These are phyloP conservation scores for Coenonympha arcania DNA, from an alignment of 2,888 invertebrate genomes.

Conservation along the genomic window DNA sequence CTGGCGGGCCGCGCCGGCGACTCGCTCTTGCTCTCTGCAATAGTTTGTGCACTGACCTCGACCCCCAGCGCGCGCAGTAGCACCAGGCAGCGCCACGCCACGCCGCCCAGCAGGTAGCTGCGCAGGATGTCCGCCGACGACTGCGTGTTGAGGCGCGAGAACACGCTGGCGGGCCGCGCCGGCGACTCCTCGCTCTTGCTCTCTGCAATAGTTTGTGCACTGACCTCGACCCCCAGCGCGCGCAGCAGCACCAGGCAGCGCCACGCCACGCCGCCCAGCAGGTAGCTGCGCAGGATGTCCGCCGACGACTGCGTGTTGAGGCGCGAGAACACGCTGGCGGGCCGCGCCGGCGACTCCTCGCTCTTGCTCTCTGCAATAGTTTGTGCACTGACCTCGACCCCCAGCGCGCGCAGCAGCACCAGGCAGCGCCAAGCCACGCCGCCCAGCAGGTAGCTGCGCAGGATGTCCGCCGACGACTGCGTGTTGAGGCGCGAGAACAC, in stretches of 20 bases:
- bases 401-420: constrained; percentile 72
- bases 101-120: constrained; percentile 72
- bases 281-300: constrained; percentile 67
- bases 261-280: constrained; percentile 77
- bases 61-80: constrained; percentile 74
- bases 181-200: constrained; percentile 31
- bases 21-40: not conserved
- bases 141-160: constrained; percentile 49
- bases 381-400: constrained; percentile 66
- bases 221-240: constrained; percentile 72
- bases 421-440: constrained; percentile 78
- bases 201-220: not conserved
- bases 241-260: constrained; percentile 73
- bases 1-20: constrained; percentile 42
- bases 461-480: constrained; percentile 50
- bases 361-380: not conserved
- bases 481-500: constrained; percentile 50
- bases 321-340: constrained; percentile 51
- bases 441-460: constrained; percentile 71
- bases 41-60: constrained; percentile 47
- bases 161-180: constrained; percentile 43
- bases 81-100: constrained; percentile 77
- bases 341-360: constrained; percentile 34
- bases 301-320: constrained; percentile 46
- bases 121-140: constrained; percentile 58